phyloP scores from a whole-genome alignment of 2,113 vertebrate genomes.

The Synodontis membranacea region DNA sequence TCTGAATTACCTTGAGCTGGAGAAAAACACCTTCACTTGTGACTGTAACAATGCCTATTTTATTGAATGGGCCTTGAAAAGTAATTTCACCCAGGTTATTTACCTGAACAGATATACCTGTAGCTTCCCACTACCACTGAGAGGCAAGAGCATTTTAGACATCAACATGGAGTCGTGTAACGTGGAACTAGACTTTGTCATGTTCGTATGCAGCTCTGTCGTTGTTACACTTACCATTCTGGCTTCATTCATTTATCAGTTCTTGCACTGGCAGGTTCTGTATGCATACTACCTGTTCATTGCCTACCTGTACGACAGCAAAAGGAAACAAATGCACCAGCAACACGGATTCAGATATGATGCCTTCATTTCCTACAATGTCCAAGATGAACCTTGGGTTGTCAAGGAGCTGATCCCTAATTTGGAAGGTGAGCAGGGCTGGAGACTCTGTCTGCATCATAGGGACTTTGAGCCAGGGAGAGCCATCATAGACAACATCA shows the following conservation, averaged over 20 bases:
- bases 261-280: conserved; percentile 65
- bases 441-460: conserved; percentile 77
- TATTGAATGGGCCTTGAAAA: conserved; percentile 55
- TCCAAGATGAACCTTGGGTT: conserved; percentile 73
- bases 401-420: conserved; percentile 66
- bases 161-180: conserved; percentile 56
- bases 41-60: conserved; percentile 70
- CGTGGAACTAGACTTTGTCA: conserved; percentile 53
- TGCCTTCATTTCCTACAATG: conserved; percentile 76
- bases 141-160: conserved; percentile 57
- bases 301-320: conserved; percentile 66
- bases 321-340: conserved; percentile 49
- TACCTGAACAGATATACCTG: conserved; percentile 69
- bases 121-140: conserved; percentile 62
- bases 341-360: conserved; percentile 63
- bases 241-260: conserved; percentile 62
- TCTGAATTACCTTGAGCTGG: conserved; percentile 66
- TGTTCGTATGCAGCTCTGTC: conserved; percentile 58
- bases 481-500: conserved; percentile 75
- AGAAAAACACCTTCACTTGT: conserved; percentile 69
- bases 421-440: conserved; percentile 72
- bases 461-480: conserved; percentile 77
- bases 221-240: conserved; percentile 53
- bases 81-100: conserved; percentile 66
- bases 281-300: conserved; percentile 72